These are phyloP conservation scores for Tetragonula clypearis DNA, from an alignment of 1,140 invertebrate genomes.

Conservation along the genomic window DNA sequence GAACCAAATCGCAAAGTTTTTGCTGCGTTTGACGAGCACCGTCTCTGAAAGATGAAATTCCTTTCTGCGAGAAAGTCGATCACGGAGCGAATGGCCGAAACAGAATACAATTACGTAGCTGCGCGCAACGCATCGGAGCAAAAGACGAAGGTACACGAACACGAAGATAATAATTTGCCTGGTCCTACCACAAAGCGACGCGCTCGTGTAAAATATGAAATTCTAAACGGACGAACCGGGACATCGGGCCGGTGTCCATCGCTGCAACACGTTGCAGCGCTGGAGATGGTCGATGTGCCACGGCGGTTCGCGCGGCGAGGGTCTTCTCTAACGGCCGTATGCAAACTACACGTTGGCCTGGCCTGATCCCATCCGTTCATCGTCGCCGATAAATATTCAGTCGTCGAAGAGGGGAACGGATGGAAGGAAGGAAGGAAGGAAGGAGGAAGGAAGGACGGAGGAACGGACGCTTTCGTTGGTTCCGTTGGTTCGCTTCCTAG, in stretches of 20 bases:
- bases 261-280: conserved; percentile 40
- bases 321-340: conserved; percentile 8
- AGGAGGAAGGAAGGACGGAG: conserved; percentile 7
- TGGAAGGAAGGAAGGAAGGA: not conserved
- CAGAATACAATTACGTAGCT: not conserved
- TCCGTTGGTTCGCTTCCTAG: conserved; percentile 15
- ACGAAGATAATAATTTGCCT: conserved; percentile 12
- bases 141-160: conserved; percentile 12
- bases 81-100: not conserved
- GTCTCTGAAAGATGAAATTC: not conserved
- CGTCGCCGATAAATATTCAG: conserved; percentile 53
- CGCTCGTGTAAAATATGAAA: conserved; percentile 49
- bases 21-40: not conserved
- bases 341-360: conserved; percentile 24
- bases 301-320: not conserved
- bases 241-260: conserved; percentile 17
- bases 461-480: conserved; percentile 22
- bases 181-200: not conserved
- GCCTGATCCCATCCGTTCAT: conserved; percentile 22
- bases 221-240: conserved; percentile 31
- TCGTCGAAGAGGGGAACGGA: not conserved
- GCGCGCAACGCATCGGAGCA: not conserved
- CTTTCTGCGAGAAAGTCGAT: not conserved
- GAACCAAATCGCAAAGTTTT: not conserved
- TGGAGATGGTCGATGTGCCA: conserved; percentile 20